These are phyloP conservation scores for Microplitis demolitor DNA, from an alignment of 1,140 invertebrate genomes.

Conservation along the genomic window DNA sequence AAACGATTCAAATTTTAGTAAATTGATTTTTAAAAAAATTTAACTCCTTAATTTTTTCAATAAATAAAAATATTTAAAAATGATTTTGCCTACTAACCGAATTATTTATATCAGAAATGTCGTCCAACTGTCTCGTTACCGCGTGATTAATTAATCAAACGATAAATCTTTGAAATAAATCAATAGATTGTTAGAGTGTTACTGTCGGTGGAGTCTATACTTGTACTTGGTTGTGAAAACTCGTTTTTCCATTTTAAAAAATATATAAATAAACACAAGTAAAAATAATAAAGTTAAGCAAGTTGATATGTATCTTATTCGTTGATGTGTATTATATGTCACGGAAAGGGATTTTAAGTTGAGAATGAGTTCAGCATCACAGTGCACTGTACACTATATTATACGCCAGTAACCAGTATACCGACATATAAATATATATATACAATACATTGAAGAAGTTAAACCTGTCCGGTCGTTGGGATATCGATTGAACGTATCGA, in stretches of 20 bases:
- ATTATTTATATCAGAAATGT: neutral
- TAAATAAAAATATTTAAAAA: neutral
- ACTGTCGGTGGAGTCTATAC: neutral
- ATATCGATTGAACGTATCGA: conserved; percentile 8
- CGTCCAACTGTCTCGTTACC: conserved; percentile 6
- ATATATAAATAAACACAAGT: neutral
- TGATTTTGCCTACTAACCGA: neutral
- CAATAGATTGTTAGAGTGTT: neutral
- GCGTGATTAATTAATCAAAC: conserved; percentile 14
- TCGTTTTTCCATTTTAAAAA: neutral
- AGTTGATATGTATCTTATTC: conserved; percentile 5
- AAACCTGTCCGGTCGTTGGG: neutral
- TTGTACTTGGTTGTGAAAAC: neutral
- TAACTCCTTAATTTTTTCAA: too few species aligned
- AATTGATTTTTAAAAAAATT: too few species aligned
- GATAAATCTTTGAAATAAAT: conserved; percentile 10
- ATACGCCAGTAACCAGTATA: too few species aligned
- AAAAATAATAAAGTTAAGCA: neutral
- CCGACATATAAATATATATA: too few species aligned
- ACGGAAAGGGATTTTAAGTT: neutral
- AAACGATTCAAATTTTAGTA: too few species aligned
- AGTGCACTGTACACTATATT: neutral
- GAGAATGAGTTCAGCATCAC: neutral
- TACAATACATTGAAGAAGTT: neutral
- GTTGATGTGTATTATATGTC: neutral